Base-by-base conservation (phyloP, 30 jellyfish, hydroid and myxozoan genomes). In the Hydractinia symbiolongicarpus region DNA sequence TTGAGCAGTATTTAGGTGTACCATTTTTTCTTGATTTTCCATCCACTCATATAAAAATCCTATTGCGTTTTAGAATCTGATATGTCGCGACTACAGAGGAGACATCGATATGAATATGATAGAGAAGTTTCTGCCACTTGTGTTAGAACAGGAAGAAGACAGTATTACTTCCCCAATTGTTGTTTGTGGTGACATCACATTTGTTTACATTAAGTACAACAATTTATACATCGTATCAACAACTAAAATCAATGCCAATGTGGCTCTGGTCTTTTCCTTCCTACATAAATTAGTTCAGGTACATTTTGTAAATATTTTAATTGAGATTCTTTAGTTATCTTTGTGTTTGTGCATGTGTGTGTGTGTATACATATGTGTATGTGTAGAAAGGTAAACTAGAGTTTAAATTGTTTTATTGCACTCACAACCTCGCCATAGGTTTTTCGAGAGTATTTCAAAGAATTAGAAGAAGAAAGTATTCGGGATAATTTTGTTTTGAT, bases 381-480 rank as follows among this genome's bases (percentile, higher is more conserved):
- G 44, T 30, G 44, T 30, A 30, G 44, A 30, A 30, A 30, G 44
- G 44, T 30, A 30, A 30, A 30, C 44, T 30, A 30, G 44, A 30
- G 44, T 30, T 30, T 30, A 30, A 30, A 30, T 30, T 30, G 44
- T 30, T 30, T 30, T 30, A 30, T 30, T 30, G 44, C 44, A 30
- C 44, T 30, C 44, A 30, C 44, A 30, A 30, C 44, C 40, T 7
- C 7, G 19, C 7, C 7, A 6, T 64, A 94, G 99, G 95, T 94
- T 14, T 88, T 94, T 71, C 72, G 82, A 14, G 97, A 94, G 69
- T 94, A 89, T 81, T 88, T 94, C 68, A 83, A 89, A 81, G 97
- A 94, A 78, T 82, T 94, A 70, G 99, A 94, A 70, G 97, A 89
- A 79, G 99, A 94, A 82, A 94, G 97, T 73, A 85, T 94, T 70